These are phyloP conservation scores for Zaprionus nigranus DNA, from an alignment of 1,140 invertebrate genomes.

Conservation along the genomic window DNA sequence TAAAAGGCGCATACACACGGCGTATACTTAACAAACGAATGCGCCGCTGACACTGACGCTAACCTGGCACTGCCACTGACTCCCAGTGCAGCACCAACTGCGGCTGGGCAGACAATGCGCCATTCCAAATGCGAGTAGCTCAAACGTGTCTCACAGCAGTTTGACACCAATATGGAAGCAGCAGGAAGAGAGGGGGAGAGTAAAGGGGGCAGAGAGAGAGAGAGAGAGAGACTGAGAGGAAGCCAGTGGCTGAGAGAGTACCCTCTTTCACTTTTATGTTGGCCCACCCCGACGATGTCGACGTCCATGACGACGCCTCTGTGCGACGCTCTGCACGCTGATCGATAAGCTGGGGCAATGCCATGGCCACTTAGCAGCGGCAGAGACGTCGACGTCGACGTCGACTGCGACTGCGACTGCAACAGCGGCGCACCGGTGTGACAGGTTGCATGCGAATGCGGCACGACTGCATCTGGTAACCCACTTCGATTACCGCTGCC, in stretches of 20 bases:
- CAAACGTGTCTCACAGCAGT: slow-evolving; percentile 56
- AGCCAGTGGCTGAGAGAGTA: slow-evolving; percentile 18
- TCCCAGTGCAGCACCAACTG: slow-evolving; percentile 7
- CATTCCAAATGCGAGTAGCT: slow-evolving; percentile 73
- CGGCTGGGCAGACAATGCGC: slow-evolving; percentile 44
- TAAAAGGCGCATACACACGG: slow-evolving; percentile 72
- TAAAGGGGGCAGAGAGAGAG: background rate
- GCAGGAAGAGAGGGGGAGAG: background rate
- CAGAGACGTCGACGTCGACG: background rate
- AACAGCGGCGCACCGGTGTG: slow-evolving; percentile 53
- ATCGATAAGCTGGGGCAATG: slow-evolving; percentile 72
- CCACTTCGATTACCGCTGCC: slow-evolving; percentile 73
- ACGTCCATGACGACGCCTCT: slow-evolving; percentile 44
- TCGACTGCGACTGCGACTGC: slow-evolving; percentile 8
- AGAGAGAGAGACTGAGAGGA: slow-evolving; percentile 1
- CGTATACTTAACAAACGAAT: slow-evolving; percentile 81
- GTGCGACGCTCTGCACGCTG: slow-evolving; percentile 31
- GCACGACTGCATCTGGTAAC: slow-evolving; percentile 80
- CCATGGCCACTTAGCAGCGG: slow-evolving; percentile 64
- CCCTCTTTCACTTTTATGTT: slow-evolving; percentile 74
- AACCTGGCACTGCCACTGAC: slow-evolving; percentile 20
- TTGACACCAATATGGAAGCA: slow-evolving; percentile 73
- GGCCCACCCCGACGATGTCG: background rate
- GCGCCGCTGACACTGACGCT: slow-evolving; percentile 69
- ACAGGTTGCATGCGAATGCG: slow-evolving; percentile 80